Evolutionary conservation across 2,888 invertebrate species (phyloP), one percentile per base, ranked within the genome.

Genomic region (Drosophila testacea): DNA sequence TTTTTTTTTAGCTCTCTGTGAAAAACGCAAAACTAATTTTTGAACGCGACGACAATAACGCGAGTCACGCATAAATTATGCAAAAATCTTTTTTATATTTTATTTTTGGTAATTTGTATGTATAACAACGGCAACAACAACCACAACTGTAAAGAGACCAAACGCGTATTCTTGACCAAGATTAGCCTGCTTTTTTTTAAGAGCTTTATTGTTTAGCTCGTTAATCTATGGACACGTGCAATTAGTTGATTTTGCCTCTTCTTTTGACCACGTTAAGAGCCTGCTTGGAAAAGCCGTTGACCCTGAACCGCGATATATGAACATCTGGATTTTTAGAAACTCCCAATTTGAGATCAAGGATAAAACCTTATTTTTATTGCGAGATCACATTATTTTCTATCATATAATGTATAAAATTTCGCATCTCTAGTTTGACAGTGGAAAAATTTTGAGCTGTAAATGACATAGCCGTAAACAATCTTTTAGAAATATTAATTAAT

Each of bases 291-390:
- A 78, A 75, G 78, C 67, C 27, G 79, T 73, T 83, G 81, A 62
- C 81, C 77, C 66, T 83, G 83, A 65, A 13, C 41, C 32, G 30
- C 55, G 44, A 52, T 36, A 56, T 10, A 28, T 9, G 1, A 11
- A 46, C 52, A 55, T 44, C 67, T 46, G 59, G 47, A 67, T 54
- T 34, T 44, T 28, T 51, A 22, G 34, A 30, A 41, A 57, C 47
- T 47, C 34, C 48, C 42, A 16, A 56, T 81, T 81, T 81, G 77
- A 83, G 83, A 83, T 83, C 83, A 83, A 83, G 83, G 83, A 83
- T 81, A 39, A 69, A 63, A 16, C 57, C 39, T 63, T 42, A 59
- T 54, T 65, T 51, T 47, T 55, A 55, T 55, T 48, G 38, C 16
- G 13, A 42, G 10, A 50, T 57, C 52, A 55, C 38, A 60, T 60